A percentile compares a stretch with the other conserved stretches of the same genome.
These are phyloP conservation scores for Heliothis virescens DNA, from an alignment of 1,140 invertebrate species.

Conservation along the genomic window DNA sequence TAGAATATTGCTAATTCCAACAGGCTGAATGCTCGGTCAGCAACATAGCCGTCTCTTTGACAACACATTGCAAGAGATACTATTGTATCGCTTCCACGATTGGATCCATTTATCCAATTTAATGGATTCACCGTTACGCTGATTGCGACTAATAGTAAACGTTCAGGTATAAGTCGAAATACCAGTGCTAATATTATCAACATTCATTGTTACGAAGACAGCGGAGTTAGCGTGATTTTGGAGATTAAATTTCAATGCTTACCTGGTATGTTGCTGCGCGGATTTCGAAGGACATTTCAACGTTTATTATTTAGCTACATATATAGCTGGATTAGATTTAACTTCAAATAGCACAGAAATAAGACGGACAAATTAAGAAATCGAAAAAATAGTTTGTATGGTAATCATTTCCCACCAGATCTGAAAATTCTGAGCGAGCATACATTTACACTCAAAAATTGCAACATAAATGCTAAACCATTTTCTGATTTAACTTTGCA, in stretches of 20 bases:
- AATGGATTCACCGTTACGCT: slow-evolving; percentile 20
- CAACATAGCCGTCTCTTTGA: slow-evolving; percentile 4
- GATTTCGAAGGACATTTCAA: too few relatives aligned
- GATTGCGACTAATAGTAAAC: slow-evolving; percentile 29
- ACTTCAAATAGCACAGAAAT: too few relatives aligned
- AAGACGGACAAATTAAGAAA: too few relatives aligned
- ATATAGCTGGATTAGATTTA: too few relatives aligned
- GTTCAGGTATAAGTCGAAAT: slow-evolving; percentile 8
- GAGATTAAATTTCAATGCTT: too few relatives aligned
- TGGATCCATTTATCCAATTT: slow-evolving; percentile 34
- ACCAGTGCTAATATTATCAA: slow-evolving; percentile 3
- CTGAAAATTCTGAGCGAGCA: neutral
- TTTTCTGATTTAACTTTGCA: slow-evolving; percentile 40
- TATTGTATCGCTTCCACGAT: slow-evolving; percentile 11
- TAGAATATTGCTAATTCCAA: too few relatives aligned
- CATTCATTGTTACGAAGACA: neutral
- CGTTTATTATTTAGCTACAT: too few relatives aligned
- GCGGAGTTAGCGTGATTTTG: neutral
- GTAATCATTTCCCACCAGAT: too few relatives aligned
- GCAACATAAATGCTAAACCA: slow-evolving; percentile 36
- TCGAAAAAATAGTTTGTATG: too few relatives aligned
- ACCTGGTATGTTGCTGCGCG: too few relatives aligned
- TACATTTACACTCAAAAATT: slow-evolving; percentile 21
- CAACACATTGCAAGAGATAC: neutral
- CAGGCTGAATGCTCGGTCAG: neutral